Evolutionary conservation across 30 jellyfish, hydroid and myxozoan genomes (phyloP), one percentile per base, ranked within the genome.

Genomic region (Hydra vulgaris): DNA sequence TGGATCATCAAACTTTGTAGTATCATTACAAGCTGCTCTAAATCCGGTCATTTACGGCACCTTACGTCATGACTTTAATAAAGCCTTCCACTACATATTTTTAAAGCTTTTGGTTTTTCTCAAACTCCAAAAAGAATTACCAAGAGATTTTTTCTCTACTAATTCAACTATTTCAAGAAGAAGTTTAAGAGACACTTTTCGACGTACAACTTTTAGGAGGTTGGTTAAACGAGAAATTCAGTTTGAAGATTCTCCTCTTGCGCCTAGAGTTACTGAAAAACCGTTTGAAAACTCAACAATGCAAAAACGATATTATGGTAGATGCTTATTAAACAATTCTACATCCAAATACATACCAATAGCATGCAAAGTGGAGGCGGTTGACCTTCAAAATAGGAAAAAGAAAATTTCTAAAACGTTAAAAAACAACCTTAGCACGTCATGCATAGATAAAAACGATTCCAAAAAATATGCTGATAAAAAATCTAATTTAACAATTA

Each of bases 11-110:
- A 80, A 80, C 70, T 80, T 66, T 70, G 87, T 80, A 0, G 87
- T 80, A 7, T 80, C 87, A 4, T 24, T 80, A 15, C 87, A 80
- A 53, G 87, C 87, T 0, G 95, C 94, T 8, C 53, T 92, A 54
- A 87, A 92, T 78, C 98, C 98, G 3, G 87, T 92, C 23, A 90
- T 92, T 15, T 92, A 92, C 73, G 95, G 98, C 70, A 83, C 96
- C 15, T 74, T 92, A 78, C 94, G 89, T 26, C 83, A 83, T 40
- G 98, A 92, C 73, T 87, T 92, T 15, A 92, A 87, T 66, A 83
- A 85, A 54, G 96, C 95, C 7, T 53, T 92, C 26, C 25, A 25
- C 22, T 19, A 23, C 74, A 61, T 78, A 7, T 52, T 78, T 66
- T 21, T 78, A 3, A 78, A 78, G 68, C 54, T 78, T 0, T 24